Percentiles rank a stretch among this genome's conserved stretches.
phyloP scores from a whole-genome alignment of 2,797 vertebrate species.

The Cheirogaleus major region DNA sequence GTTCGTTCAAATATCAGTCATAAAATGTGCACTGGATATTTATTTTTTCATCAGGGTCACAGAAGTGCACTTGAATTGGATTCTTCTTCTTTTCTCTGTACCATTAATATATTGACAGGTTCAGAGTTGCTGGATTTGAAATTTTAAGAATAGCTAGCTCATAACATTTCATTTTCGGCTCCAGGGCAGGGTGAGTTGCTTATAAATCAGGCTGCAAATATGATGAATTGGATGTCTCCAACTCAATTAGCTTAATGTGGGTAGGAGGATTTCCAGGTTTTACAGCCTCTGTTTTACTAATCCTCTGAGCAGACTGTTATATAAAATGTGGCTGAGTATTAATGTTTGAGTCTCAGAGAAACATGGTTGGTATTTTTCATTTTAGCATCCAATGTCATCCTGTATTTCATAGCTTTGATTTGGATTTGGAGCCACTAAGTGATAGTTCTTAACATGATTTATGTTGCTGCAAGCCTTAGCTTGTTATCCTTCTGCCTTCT shows the following conservation, averaged over 20 bases:
- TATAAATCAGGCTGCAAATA: slow-evolving; percentile 78
- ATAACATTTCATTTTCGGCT: slow-evolving; percentile 73
- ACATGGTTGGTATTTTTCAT: slow-evolving; percentile 51
- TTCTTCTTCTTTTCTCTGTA: slow-evolving; percentile 43
- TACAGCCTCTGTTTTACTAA: slow-evolving; percentile 57
- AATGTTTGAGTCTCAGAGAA: slow-evolving; percentile 35
- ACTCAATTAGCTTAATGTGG: slow-evolving; percentile 76
- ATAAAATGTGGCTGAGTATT: slow-evolving; percentile 68
- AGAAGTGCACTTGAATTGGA: slow-evolving; percentile 18
- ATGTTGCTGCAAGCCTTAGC: slow-evolving; percentile 63
- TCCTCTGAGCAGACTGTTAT: slow-evolving; percentile 54
- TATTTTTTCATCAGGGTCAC: slow-evolving; percentile 47
- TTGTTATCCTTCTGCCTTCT: slow-evolving; percentile 81
- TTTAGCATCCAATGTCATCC: neutral
- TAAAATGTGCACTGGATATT: slow-evolving; percentile 46
- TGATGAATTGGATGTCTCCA: slow-evolving; percentile 78
- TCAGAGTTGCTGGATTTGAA: slow-evolving; percentile 56
- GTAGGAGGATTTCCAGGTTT: slow-evolving; percentile 71
- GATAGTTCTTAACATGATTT: slow-evolving; percentile 78
- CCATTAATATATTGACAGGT: slow-evolving; percentile 58
- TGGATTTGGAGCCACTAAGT: slow-evolving; percentile 65
- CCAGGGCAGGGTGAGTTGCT: slow-evolving; percentile 69
- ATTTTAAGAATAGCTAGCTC: slow-evolving; percentile 65
- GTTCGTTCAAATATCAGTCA: slow-evolving; percentile 31
- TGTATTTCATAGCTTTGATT: slow-evolving; percentile 59